phyloP scores from a whole-genome alignment of 2,888 invertebrate genomes.

The Thereva unica region DNA sequence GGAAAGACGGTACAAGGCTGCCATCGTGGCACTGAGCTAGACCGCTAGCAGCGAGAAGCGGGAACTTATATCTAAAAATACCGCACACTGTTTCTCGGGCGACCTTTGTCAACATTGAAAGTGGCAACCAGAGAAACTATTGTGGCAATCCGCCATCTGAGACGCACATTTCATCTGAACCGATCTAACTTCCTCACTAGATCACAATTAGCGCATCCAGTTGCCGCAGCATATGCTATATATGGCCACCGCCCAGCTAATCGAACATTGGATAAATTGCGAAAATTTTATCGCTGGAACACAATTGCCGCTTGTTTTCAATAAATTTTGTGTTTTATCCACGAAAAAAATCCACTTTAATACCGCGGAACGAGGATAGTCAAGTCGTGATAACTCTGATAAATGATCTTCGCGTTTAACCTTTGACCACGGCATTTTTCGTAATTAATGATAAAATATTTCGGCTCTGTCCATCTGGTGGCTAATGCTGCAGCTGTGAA shows the following conservation, averaged over 20 bases:
- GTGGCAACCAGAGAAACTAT: background rate
- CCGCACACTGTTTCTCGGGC: background rate
- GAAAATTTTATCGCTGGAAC: too few species aligned
- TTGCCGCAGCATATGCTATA: conserved; percentile 13
- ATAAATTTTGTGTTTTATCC: too few species aligned
- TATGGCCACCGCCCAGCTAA: too few species aligned
- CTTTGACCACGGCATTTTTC: conserved; percentile 8
- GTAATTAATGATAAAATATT: background rate
- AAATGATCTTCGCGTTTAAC: conserved; percentile 26
- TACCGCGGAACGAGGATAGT: too few species aligned
- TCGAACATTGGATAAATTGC: too few species aligned
- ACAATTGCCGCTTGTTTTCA: too few species aligned
- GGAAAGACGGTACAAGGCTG: conserved; percentile 1
- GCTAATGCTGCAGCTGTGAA: too few species aligned
- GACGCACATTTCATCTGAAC: conserved; percentile 24
- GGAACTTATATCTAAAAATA: conserved; percentile 4
- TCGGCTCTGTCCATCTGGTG: too few species aligned
- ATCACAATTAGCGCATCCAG: conserved; percentile 22
- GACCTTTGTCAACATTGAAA: background rate
- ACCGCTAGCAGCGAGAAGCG: background rate
- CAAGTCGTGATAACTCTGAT: conserved; percentile 11
- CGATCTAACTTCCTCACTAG: conserved; percentile 1
- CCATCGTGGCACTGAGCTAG: too few species aligned
- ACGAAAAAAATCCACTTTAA: too few species aligned
- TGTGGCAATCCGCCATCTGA: conserved; percentile 23